Evolutionary conservation across 1,140 invertebrate genomes (phyloP).

Genomic region (Drosophila subobscura): DNA sequence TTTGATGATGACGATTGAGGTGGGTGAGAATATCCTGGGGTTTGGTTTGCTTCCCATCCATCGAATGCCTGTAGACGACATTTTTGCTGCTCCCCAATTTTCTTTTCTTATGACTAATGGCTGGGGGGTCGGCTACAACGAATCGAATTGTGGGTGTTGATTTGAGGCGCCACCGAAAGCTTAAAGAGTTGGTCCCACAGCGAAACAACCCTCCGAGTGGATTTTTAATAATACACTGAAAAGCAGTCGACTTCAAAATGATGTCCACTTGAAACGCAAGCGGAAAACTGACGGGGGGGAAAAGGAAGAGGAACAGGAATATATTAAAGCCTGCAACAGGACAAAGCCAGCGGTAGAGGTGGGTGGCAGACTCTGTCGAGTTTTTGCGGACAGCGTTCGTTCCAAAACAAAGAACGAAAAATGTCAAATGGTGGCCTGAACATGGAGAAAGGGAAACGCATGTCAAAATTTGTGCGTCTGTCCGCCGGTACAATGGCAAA

Average conservation of each 20-base stretch:
- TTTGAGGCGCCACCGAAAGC: slow-evolving; percentile 18
- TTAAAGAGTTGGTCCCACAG: slow-evolving; percentile 60
- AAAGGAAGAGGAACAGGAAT: slow-evolving; percentile 1
- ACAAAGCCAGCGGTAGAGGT: slow-evolving; percentile 26
- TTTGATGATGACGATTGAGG: slow-evolving; percentile 65
- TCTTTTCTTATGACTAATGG: slow-evolving; percentile 62
- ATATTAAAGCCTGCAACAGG: slow-evolving; percentile 43
- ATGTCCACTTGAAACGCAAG: slow-evolving; percentile 24
- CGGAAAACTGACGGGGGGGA: slow-evolving; percentile 20
- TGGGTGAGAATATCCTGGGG: slow-evolving; percentile 13
- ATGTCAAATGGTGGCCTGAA: slow-evolving; percentile 35
- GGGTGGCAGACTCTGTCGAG: neutral
- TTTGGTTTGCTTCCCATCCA: slow-evolving; percentile 21
- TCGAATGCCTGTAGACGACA: slow-evolving; percentile 72
- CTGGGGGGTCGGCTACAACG: slow-evolving; percentile 1
- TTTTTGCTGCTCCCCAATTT: slow-evolving; percentile 42
- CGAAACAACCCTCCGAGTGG: neutral
- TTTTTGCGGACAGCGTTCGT: slow-evolving; percentile 35
- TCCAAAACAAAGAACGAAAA: slow-evolving; percentile 55
- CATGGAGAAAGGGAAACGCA: slow-evolving; percentile 17
- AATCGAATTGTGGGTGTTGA: slow-evolving; percentile 65
- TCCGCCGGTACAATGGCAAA: slow-evolving; percentile 17
- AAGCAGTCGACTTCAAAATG: slow-evolving; percentile 50
- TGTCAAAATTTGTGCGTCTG: slow-evolving; percentile 51
- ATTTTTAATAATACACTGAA: slow-evolving; percentile 50